Conservation (phyloP, 2,797 vertebrate species). For the Psittacula echo region DNA sequence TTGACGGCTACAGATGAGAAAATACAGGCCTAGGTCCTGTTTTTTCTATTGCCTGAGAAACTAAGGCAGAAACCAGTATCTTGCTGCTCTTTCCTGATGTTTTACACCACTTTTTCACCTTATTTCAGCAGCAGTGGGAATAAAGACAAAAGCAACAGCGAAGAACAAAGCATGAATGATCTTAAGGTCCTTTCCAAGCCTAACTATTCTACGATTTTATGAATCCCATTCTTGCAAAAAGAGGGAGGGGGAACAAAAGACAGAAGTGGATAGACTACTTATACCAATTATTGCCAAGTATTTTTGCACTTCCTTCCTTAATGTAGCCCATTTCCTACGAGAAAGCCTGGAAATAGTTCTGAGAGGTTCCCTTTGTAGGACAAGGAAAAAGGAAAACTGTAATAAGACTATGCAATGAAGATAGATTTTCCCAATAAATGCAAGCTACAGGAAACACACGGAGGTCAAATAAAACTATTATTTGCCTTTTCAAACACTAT, state of each 20-base stretch:
- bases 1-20: background rate
- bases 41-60: background rate
- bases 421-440: conserved; percentile 61
- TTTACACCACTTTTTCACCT: background rate
- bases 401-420: conserved; percentile 29
- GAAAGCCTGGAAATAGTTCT: conserved; percentile 24
- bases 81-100: background rate
- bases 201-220: too few relatives aligned
- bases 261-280: conserved; percentile 31
- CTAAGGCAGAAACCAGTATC: background rate
- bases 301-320: conserved; percentile 58
- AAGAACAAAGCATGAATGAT: background rate
- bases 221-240: background rate
- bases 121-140: background rate
- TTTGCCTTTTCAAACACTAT: conserved; percentile 69
- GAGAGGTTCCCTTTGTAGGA: background rate
- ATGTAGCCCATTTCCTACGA: conserved; percentile 19
- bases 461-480: conserved; percentile 68
- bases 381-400: background rate
- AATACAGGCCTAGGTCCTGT: background rate
- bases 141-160: background rate
- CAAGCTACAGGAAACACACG: conserved; percentile 48
- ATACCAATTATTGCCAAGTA: conserved; percentile 47
- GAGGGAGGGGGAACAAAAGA: background rate
- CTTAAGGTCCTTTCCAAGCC: too few relatives aligned